Conservation (phyloP, 2,888 invertebrate species). For the Drosophila suboccidentalis region DNA sequence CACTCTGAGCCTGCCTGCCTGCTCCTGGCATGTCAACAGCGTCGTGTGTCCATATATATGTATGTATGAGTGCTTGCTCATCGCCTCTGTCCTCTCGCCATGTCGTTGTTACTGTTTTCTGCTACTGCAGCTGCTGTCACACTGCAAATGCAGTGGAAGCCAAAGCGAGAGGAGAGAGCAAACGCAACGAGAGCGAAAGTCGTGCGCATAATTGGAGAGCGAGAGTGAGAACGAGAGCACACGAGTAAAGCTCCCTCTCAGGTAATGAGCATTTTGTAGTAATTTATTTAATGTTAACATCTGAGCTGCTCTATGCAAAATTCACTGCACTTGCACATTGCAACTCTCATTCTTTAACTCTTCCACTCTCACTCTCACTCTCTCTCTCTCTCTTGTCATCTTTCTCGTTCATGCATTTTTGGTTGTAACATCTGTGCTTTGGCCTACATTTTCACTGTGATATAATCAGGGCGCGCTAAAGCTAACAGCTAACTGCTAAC, state of each 20-base stretch:
- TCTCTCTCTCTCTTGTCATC: neutral
- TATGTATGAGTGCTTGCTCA: slow-evolving; percentile 8
- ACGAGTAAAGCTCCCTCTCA: slow-evolving; percentile 10
- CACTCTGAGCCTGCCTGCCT: slow-evolving; percentile 48
- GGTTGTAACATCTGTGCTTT: slow-evolving; percentile 73
- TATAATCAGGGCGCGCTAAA: slow-evolving; percentile 79
- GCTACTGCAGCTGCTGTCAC: slow-evolving; percentile 38
- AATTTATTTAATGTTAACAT: slow-evolving; percentile 54
- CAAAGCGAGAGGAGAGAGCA: slow-evolving; percentile 13
- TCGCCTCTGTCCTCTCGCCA: slow-evolving; percentile 4
- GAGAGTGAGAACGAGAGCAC: slow-evolving; percentile 10
- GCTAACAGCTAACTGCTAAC: slow-evolving; percentile 66
- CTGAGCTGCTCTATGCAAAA: slow-evolving; percentile 32
- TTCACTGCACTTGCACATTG: slow-evolving; percentile 32
- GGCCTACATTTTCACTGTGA: slow-evolving; percentile 80
- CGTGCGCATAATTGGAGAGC: slow-evolving; percentile 42
- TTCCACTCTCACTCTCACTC: slow-evolving; percentile 3
- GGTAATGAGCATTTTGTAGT: slow-evolving; percentile 64
- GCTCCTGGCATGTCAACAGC: slow-evolving; percentile 46
- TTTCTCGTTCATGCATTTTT: slow-evolving; percentile 6
- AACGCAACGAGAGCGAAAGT: slow-evolving; percentile 35
- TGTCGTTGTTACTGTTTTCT: slow-evolving; percentile 44
- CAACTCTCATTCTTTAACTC: slow-evolving; percentile 16
- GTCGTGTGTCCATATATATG: slow-evolving; percentile 16
- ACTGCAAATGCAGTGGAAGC: slow-evolving; percentile 44